Percentiles rank a stretch among this genome's conserved stretches.
phyloP scores from a whole-genome alignment of 2,113 vertebrate species.

The Motacilla tschutschensis region DNA sequence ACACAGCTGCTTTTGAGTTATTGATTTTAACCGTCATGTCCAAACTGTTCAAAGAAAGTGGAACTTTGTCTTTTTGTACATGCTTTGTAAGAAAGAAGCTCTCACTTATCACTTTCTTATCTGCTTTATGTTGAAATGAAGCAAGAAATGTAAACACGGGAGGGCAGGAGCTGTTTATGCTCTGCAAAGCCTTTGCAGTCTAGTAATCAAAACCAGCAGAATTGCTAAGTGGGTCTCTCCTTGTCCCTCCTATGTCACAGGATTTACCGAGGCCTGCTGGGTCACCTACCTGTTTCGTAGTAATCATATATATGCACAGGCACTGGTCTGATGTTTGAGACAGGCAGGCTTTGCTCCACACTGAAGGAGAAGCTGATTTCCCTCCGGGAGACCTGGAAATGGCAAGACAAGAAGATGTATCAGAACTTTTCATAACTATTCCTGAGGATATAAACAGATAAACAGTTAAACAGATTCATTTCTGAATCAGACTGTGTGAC shows the following conservation, averaged over 20 bases:
- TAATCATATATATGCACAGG: slow-evolving; percentile 80
- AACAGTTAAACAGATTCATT: not conserved
- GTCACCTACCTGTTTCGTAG: slow-evolving; percentile 77
- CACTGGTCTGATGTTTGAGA: slow-evolving; percentile 76
- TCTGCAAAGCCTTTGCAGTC: not conserved
- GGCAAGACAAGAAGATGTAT: not conserved
- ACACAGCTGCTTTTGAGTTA: not conserved
- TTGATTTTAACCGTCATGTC: not conserved
- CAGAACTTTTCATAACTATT: not conserved
- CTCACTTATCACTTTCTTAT: not conserved
- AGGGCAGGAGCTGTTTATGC: not conserved
- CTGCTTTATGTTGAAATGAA: not conserved
- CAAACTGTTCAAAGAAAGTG: not conserved
- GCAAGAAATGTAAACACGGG: not conserved
- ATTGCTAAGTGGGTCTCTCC: not conserved
- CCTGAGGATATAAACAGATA: too few species aligned
- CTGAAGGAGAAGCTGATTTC: slow-evolving; percentile 51
- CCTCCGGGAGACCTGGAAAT: slow-evolving; percentile 32
- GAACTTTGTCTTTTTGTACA: not conserved
- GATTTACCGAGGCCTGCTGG: not conserved
- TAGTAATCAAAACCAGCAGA: not conserved
- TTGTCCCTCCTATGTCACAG: not conserved
- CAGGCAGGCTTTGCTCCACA: slow-evolving; percentile 65
- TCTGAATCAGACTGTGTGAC: not conserved
- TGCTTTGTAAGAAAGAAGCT: not conserved